Evolutionary conservation across 2,797 vertebrate species (phyloP), one percentile per base, ranked within the genome.

Genomic region (Prionace glauca): DNA sequence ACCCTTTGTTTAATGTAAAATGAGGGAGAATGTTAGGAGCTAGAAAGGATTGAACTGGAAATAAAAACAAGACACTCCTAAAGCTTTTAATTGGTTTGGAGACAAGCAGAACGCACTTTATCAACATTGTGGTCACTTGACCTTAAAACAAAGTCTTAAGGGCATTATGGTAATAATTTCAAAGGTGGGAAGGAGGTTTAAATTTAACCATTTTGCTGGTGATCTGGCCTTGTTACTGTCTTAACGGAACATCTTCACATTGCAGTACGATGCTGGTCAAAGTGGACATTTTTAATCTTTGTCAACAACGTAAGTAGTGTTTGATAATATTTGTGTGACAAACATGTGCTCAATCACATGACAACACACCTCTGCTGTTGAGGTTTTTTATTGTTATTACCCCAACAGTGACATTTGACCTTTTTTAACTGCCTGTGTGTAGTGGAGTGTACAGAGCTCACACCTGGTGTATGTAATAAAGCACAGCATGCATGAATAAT

Each of bases 401-500:
- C 96, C 96, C 95, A 96, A 93, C 1, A 0, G 74, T 96, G 96
- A 96, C 96, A 96, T 96, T 95, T 97, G 97, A 97, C 96, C 96
- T 96, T 96, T 95, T 96, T 96, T 81, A 96, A 96, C 96, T 96
- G 67, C 96, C 96, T 96, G 96, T 96, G 96, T 96, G 96, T 96
- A 93, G 96, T 93, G 96, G 96, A 97, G 96, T 96, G 96, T 95
- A 97, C 96, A 96, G 96, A 96, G 96, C 96, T 97, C 97, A 97
- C 97, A 97, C 97, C 97, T 97, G 97, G 97, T 96, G 96, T 96
- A 81, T 95, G 97, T 96, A 96, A 96, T 96, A 97, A 97, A 97
- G 96, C 96, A 96, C 96, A 97, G 96, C 96, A 96, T 98, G 97
- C 97, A 98, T 98, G 98, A 98, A 97, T 98, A 98, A 98, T 97